phyloP scores from a whole-genome alignment of 2,888 invertebrate genomes.

The Macrophya annulata region DNA sequence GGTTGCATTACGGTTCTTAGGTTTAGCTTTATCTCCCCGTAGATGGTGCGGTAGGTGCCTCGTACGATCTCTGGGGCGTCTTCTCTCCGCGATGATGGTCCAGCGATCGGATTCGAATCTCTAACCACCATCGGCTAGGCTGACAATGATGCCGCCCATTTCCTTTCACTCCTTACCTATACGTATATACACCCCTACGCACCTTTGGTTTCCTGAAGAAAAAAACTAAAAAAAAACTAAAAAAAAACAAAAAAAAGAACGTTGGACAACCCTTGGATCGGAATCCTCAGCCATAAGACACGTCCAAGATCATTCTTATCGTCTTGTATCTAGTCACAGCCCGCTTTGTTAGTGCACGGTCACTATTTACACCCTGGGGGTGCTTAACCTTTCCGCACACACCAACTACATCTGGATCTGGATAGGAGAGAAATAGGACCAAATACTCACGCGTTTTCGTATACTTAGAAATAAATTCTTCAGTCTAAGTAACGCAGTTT shows the following conservation, averaged over 20 bases:
- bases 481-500: background rate
- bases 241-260: background rate
- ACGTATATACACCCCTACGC: background rate
- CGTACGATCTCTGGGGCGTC: constrained; percentile 72
- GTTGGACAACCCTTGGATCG: constrained; percentile 46
- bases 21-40: constrained; percentile 67
- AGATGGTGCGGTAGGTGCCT: constrained; percentile 78
- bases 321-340: constrained; percentile 46
- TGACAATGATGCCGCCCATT: constrained; percentile 53
- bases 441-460: background rate
- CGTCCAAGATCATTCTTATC: constrained; percentile 52
- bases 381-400: constrained; percentile 59
- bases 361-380: constrained; percentile 72
- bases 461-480: constrained; percentile 19
- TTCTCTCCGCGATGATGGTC: constrained; percentile 62
- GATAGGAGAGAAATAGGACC: background rate
- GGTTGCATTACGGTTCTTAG: constrained; percentile 64
- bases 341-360: constrained; percentile 65
- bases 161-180: constrained; percentile 48
- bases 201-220: background rate
- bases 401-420: constrained; percentile 21
- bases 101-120: constrained; percentile 55
- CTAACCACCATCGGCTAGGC: constrained; percentile 47
- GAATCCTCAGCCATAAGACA: constrained; percentile 47
- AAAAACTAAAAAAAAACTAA: background rate